A percentile compares a stretch with the other conserved stretches of the same genome.
Evolutionary conservation across 2,113 vertebrate species (phyloP).

Genomic region (Brachypodius melanocephalos): DNA sequence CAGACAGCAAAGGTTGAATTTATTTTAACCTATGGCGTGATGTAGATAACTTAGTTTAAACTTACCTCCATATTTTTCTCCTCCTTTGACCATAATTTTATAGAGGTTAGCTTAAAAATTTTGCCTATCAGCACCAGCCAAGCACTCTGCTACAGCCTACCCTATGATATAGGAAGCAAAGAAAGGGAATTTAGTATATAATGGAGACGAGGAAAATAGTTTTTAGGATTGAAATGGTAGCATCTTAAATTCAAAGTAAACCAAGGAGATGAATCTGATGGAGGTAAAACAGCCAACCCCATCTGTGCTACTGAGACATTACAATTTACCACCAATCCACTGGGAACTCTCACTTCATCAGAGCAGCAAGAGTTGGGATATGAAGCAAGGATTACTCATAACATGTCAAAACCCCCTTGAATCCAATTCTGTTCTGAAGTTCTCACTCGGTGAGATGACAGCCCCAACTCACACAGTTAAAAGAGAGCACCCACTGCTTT

Average conservation of each 20-base stretch:
- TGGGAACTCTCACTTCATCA: background rate
- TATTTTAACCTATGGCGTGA: background rate
- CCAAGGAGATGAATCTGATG: background rate
- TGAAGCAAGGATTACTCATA: background rate
- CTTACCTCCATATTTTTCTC: background rate
- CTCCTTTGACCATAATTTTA: background rate
- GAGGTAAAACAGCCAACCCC: background rate
- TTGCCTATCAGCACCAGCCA: background rate
- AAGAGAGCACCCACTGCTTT: background rate
- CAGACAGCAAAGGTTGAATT: background rate
- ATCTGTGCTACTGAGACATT: background rate
- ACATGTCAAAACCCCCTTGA: background rate
- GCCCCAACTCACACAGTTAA: background rate
- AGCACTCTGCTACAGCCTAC: background rate
- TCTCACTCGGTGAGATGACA: background rate
- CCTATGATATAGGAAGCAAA: background rate
- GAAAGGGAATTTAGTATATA: background rate
- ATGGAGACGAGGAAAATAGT: background rate
- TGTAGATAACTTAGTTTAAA: background rate
- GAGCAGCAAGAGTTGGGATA: background rate
- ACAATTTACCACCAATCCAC: background rate
- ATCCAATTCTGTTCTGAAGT: background rate
- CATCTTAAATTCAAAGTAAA: background rate
- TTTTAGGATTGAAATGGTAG: background rate
- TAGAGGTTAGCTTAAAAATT: background rate